Percentiles rank a stretch among this genome's conserved stretches.
Conservation (phyloP, 2,888 invertebrate genomes). For the Drosophila tanythrix region DNA sequence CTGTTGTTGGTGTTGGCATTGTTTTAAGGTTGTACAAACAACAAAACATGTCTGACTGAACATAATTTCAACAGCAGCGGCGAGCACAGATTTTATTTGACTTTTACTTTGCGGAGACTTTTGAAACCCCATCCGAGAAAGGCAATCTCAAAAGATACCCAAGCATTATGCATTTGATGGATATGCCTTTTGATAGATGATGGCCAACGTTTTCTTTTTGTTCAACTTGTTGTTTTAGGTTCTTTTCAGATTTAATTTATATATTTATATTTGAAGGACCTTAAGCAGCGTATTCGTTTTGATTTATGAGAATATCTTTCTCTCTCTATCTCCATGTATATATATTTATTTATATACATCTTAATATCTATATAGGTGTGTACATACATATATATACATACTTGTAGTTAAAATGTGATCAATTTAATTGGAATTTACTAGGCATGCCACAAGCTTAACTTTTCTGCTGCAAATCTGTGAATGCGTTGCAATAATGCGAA, state of each 20-base stretch:
- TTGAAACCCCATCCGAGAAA: constrained; percentile 30
- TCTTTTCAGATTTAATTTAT: neutral
- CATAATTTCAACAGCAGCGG: constrained; percentile 40
- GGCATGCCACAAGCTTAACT: constrained; percentile 2
- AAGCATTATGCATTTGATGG: constrained; percentile 33
- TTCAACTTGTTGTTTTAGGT: constrained; percentile 33
- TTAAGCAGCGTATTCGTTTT: neutral
- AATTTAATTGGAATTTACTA: neutral
- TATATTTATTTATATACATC: neutral
- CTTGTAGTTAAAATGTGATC: neutral
- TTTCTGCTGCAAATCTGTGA: constrained; percentile 1
- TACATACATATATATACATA: neutral
- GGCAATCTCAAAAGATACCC: constrained; percentile 33
- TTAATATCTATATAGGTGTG: neutral
- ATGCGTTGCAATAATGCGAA: constrained; percentile 26
- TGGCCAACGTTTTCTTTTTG: neutral
- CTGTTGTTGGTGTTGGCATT: constrained; percentile 40
- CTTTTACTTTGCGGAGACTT: constrained; percentile 53
- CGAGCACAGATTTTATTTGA: constrained; percentile 57
- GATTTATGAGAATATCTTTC: constrained; percentile 2
- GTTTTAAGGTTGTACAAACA: constrained; percentile 59
- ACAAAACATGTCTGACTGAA: constrained; percentile 52
- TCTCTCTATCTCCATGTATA: neutral
- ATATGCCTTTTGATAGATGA: constrained; percentile 34
- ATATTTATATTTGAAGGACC: constrained; percentile 10